These are phyloP conservation scores for Crotophaga sulcirostris DNA, from an alignment of 2,113 vertebrate genomes.

Conservation along the genomic window DNA sequence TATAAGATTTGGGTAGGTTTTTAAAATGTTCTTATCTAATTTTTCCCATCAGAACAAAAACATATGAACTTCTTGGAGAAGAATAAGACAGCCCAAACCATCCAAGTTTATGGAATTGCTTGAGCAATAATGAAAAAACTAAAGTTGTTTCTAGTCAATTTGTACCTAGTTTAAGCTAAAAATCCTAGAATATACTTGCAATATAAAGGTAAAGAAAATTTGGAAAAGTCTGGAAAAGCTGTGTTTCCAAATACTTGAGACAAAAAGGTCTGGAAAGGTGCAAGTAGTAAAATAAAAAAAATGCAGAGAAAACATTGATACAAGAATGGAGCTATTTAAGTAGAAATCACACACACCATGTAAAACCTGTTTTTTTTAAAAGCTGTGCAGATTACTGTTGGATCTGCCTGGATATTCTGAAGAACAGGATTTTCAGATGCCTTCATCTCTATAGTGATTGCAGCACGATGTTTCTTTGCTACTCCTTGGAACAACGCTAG, in stretches of 20 bases:
- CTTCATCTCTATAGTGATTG: constrained; percentile 96
- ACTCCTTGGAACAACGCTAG: constrained; percentile 93
- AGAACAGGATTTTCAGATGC: constrained; percentile 96
- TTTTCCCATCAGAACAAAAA: background rate
- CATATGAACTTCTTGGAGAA: background rate
- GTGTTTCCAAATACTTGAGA: background rate
- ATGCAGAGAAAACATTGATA: background rate
- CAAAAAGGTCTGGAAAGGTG: background rate
- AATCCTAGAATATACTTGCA: constrained; percentile 9
- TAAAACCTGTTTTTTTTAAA: constrained; percentile 99
- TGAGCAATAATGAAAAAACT: background rate
- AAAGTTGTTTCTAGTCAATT: background rate
- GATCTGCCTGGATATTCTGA: constrained; percentile 87
- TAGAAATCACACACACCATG: constrained; percentile 79
- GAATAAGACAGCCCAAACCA: background rate
- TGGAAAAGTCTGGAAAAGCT: background rate
- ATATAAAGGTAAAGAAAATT: too few relatives aligned
- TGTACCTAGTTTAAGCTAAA: background rate
- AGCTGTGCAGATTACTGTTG: constrained; percentile 92
- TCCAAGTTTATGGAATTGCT: background rate
- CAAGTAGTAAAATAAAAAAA: background rate
- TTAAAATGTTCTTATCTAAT: background rate
- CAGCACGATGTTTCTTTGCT: constrained; percentile 86
- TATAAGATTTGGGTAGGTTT: background rate
- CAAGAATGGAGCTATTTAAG: background rate